Evolutionary conservation across 2,113 vertebrate genomes (phyloP), one percentile per base, ranked within the genome.

Genomic region (Hippolais icterina): DNA sequence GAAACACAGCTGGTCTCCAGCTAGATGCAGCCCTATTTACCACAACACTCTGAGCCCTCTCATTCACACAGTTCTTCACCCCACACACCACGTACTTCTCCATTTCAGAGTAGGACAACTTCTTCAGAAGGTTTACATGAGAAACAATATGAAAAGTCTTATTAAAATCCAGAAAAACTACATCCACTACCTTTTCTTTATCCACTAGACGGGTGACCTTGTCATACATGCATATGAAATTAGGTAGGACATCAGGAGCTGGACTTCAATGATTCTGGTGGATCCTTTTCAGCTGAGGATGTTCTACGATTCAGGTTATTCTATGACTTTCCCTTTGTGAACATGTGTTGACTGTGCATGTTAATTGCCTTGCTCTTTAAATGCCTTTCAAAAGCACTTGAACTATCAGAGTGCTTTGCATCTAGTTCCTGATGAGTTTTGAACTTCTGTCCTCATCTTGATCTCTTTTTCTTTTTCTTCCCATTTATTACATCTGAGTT

Each of bases 71-170:
- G 15, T 41, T 60, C 35, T 53, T 61, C 57, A 66, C 5, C 7
- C 46, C 64, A 29, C 0, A 1, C 14, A 53, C 10, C 7, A 3
- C 3, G 19, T 27, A 64, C 7, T 15, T 61, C 21, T 29, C 33
- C 18, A 61, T 35, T 13, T 21, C 25, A 46, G 16, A 71, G 33
- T 0, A 56, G 13, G 14, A 54, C 12, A 60, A n/a, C 9, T 71
- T 35, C 15, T 65, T 41, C 46, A 70, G 35, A 65, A 60, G 20
- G 6, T 5, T 65, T 12, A 21, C 21, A 12, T 39, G 12, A 47
- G 25, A 35, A 41, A 46, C 2, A 54, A 12, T 16, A 46, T 54
- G 21, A 70, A 56, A 79, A 50, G 5, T 5, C 10, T 21, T 49
- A 54, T 2, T 37, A 74, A 59, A 88, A 82, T 35, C 12, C 21